Base-by-base conservation (phyloP, 2,113 vertebrate species). In the Ranitomeya variabilis region DNA sequence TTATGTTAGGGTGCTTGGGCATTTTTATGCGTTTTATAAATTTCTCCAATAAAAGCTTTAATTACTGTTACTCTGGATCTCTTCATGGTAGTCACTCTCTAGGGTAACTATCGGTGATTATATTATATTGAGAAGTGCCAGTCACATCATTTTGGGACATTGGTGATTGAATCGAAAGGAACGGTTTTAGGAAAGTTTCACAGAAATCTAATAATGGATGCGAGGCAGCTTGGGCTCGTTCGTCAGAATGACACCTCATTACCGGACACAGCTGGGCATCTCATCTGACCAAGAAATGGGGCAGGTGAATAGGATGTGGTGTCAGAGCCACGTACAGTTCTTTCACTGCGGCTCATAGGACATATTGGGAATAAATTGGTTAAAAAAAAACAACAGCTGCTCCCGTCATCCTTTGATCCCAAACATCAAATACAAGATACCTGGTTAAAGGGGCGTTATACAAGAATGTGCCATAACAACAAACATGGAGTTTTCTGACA, bases 261-360 rank as follows among this genome's bases (percentile, higher is more conserved):
- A 81, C 67, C 23, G 73, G 66, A 23, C 51, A 60, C 86, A 87
- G 86, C 86, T 87, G 74, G 55, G 79, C 45, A 87, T 73, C 51
- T 69, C 64, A 74, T 73, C 80, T 88, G 80, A 64, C 86, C 26
- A 74, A 31, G 80, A 45, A 82, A 51, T 76, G 15, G 64, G n/a
- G 54, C 26, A 82, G 86, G 80, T 62, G 79, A 88, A 80, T 71
- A 26, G 37, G 57, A 59, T 74, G 13, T 51, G 67, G 51, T 73
- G 78, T 73, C 78, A 80, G 64, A 60, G 78, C 23, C 59, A 81
- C 86, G 37, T 51, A 21, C 85, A 62, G 55, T 45, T 51, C 71
- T 37, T 19, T 76, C 55, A 26, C 13, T 37, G 52, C 69, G 0
- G 60, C 80, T 37, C 31, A 62, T 7, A 60, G 57, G 57, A 64